Base-by-base conservation (phyloP, 2,797 vertebrate genomes). In the Sebastes umbrosus region DNA sequence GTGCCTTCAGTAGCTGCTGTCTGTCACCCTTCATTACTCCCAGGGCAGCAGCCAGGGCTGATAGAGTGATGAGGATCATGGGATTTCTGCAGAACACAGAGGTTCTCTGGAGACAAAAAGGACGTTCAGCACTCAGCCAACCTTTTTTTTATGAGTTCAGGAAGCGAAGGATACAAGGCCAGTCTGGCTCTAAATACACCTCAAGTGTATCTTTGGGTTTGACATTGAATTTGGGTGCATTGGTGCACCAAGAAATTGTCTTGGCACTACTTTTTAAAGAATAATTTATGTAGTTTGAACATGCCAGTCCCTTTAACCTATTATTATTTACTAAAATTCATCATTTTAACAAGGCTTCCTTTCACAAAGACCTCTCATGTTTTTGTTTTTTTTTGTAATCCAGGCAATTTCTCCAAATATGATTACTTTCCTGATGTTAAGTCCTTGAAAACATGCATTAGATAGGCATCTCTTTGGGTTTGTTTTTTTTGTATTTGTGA, bases 31-130 rank as follows among this genome's bases (percentile, higher is more conserved):
- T 14, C 39, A 43, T 57, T n/a, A 64, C 58, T 74, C 80, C 16
- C 14, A 20, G 72, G 39, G 54, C 68, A 50, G 39, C 43, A 46
- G 72, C 24, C 75, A 13, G 73, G 27, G 27, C 73, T 65, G 73
- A 84, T 34, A n/a, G 70, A 76, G 64, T 67, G 85, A 87, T 78
- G 80, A 78, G 77, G 67, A 86, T 87, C 86, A 83, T 82, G 87
- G 69, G 81, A 80, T 84, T 85, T 83, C n/a, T 72, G 55, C 54
- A 18, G 36, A 46, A 72, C 59, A 64, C 62, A 43, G 66, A 77
- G 54, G 12, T 36, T 5, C 60, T 12, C 36, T 22, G 32, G 58
- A 75, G 54, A 73, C 64, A 69, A 71, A 84, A 75, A 60, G 64
- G 63, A 82, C 25, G 6, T 60, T 84, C 60, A 77, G 58, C 7